Evolutionary conservation across 2,113 vertebrate genomes (phyloP), one percentile per base, ranked within the genome.

Genomic region (Athene noctua): DNA sequence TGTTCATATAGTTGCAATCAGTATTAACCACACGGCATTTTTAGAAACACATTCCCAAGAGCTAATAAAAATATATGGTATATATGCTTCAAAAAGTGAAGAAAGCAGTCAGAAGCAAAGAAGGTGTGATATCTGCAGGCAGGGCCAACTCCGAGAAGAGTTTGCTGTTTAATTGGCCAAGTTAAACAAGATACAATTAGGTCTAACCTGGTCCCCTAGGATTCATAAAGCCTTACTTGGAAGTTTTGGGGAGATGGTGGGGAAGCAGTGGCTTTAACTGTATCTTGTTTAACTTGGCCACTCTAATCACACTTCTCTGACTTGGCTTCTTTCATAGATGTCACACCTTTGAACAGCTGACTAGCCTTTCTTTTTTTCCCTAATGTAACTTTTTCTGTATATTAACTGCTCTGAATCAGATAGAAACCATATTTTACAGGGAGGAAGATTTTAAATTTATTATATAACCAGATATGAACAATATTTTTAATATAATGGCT

Each of bases 161-260:
- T 95, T 97, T 96, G 81, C 88, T 91, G 92, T 96, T 95, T 98
- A 97, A 97, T 93, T 98, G 98, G 97, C 97, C 97, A 98, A 98
- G 97, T 97, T 96, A 98, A 98, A 98, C 95, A 98, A 97, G 97
- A 98, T 91, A 94, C 95, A 98, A 97, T 98, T 98, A 97, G 94
- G 90, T 72, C 94, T 97, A 95, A 97, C 97, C 93, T 73, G 84
- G 96, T 97, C 98, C 97, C 97, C 38, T 73, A 82, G 97, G 98
- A 97, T 73, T 94, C 84, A 96, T 95, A 96, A 97, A 97, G 23
- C 81, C 68, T 89, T 87, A 93, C 88, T 90, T 94, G 91, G 91
- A 90, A 94, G 72, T 89, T 94, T 26, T 51, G 85, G 74, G 86
- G 88, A 94, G 96, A 91, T 81, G 79, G 85, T 87, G 61, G 86